phyloP scores from a whole-genome alignment of 2,888 invertebrate species.

The Villa cingulata region DNA sequence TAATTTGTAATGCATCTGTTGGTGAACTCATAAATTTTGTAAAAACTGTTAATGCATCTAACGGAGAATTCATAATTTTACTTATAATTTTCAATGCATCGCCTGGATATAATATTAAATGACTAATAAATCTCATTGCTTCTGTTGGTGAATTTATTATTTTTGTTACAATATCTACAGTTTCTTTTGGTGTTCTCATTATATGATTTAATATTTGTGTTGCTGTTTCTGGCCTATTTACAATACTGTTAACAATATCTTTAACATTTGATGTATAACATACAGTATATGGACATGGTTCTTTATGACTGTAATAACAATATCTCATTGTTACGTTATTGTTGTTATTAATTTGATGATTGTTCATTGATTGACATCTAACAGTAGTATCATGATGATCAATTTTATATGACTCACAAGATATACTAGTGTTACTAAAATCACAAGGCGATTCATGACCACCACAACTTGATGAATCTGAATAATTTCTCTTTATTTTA shows the following conservation, averaged over 20 bases:
- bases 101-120: slow-evolving; percentile 33
- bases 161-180: slow-evolving; percentile 29
- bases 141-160: slow-evolving; percentile 33
- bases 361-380: background rate
- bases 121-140: slow-evolving; percentile 32
- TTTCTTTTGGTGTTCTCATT: slow-evolving; percentile 32
- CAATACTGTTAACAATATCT: slow-evolving; percentile 32
- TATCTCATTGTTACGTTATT: background rate
- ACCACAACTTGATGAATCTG: background rate
- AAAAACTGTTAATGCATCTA: slow-evolving; percentile 36
- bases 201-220: slow-evolving; percentile 31
- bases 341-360: background rate
- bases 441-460: slow-evolving; percentile 4
- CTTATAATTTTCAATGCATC: slow-evolving; percentile 35
- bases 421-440: slow-evolving; percentile 6
- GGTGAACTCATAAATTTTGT: slow-evolving; percentile 37
- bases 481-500: background rate
- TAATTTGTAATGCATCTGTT: slow-evolving; percentile 36
- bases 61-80: slow-evolving; percentile 37
- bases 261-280: slow-evolving; percentile 5
- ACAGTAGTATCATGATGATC: background rate
- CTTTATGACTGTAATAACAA: too few species aligned
- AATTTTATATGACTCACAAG: background rate
- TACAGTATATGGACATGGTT: background rate
- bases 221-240: slow-evolving; percentile 31